Percentiles rank a stretch among this genome's conserved stretches.
These are phyloP conservation scores for Conus betulinus DNA, from an alignment of 1,140 invertebrate genomes.

Conservation along the genomic window DNA sequence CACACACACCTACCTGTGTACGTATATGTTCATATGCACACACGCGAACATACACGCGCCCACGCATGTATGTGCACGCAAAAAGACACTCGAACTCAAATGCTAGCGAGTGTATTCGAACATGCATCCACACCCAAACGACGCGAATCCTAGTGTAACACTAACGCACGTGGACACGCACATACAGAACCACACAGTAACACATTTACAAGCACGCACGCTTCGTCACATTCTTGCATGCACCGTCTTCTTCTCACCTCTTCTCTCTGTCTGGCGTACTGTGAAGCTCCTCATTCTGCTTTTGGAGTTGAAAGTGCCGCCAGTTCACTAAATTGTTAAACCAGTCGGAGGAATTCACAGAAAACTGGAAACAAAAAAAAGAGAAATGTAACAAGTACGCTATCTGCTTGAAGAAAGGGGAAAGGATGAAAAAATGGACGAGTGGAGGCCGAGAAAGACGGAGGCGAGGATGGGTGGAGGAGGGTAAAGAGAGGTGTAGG, in stretches of 20 bases:
- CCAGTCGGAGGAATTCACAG: slow-evolving; percentile 86
- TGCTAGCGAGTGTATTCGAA: too few species aligned
- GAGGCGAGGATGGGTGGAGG: too few species aligned
- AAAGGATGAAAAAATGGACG: too few species aligned
- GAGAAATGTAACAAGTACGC: background rate
- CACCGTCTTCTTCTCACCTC: slow-evolving; percentile 47
- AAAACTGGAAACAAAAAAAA: slow-evolving; percentile 76
- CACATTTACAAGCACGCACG: background rate
- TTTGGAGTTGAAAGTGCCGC: slow-evolving; percentile 58
- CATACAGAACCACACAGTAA: background rate
- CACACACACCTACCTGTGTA: too few species aligned
- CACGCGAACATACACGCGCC: slow-evolving; percentile 1
- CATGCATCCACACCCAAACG: too few species aligned
- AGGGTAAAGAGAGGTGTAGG: too few species aligned
- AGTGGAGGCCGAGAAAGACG: too few species aligned
- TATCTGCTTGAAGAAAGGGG: too few species aligned
- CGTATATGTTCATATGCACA: background rate
- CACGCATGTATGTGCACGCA: background rate
- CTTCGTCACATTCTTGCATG: too few species aligned
- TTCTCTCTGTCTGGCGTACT: slow-evolving; percentile 58
- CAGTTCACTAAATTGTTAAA: slow-evolving; percentile 83
- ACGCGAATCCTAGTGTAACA: background rate
- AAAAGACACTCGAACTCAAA: too few species aligned
- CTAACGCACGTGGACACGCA: background rate
- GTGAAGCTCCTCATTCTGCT: slow-evolving; percentile 50